Percentiles rank a stretch among this genome's conserved stretches.
Evolutionary conservation across 2,113 vertebrate species (phyloP).

Genomic region (Tachuris rubrigastra): DNA sequence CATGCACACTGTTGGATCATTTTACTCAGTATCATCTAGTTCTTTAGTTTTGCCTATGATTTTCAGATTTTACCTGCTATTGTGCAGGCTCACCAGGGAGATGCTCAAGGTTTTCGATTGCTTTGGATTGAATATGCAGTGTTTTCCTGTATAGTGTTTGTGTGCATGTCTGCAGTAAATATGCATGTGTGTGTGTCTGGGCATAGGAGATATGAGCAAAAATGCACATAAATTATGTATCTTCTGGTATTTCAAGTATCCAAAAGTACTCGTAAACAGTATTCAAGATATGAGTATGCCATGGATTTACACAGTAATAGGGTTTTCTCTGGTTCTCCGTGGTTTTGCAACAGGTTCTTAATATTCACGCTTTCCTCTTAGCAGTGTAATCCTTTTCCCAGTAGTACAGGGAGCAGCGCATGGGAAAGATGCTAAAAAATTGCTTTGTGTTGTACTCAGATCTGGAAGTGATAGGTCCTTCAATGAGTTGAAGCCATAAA

Average conservation of each 20-base stretch:
- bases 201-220: background rate
- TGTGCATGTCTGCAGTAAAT: background rate
- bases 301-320: background rate
- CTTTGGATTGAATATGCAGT: background rate
- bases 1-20: background rate
- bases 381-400: background rate
- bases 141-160: background rate
- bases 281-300: background rate
- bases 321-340: background rate
- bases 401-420: background rate
- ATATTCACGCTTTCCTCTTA: background rate
- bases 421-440: background rate
- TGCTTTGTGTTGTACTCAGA: background rate
- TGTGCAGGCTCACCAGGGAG: background rate
- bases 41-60: background rate
- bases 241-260: background rate
- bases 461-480: background rate
- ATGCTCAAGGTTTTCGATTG: background rate
- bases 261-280: background rate
- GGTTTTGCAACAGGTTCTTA: background rate
- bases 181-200: background rate
- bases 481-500: background rate
- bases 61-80: background rate
- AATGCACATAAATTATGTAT: background rate
- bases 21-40: background rate